A percentile compares a stretch with the other conserved stretches of the same genome.
Evolutionary conservation across 2,888 invertebrate genomes (phyloP).

Genomic region (Suillia variegata): DNA sequence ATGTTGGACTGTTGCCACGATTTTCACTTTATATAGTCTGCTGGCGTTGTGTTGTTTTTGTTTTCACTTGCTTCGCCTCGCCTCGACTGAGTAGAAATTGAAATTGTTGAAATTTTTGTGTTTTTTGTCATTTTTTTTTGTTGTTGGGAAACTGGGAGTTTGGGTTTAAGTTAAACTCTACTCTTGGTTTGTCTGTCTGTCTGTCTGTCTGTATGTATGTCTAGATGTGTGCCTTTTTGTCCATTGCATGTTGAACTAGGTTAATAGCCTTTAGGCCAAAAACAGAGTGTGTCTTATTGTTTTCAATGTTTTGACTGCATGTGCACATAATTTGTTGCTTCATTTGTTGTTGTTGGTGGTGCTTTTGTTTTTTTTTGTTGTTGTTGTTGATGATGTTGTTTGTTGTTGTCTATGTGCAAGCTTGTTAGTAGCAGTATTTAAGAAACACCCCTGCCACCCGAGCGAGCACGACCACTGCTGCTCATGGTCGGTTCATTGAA

Average conservation of each 20-base stretch:
- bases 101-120: conserved; percentile 4
- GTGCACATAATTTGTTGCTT: not conserved
- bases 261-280: conserved; percentile 29
- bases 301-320: conserved; percentile 16
- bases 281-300: conserved; percentile 13
- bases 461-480: too few relatives aligned
- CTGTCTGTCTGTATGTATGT: too few relatives aligned
- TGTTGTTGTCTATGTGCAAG: conserved; percentile 33
- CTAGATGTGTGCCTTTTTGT: too few relatives aligned
- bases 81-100: not conserved
- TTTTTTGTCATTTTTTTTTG: too few relatives aligned
- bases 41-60: too few relatives aligned
- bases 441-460: too few relatives aligned
- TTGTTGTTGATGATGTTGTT: conserved; percentile 13
- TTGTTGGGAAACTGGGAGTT: too few relatives aligned
- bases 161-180: too few relatives aligned
- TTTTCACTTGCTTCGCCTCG: not conserved
- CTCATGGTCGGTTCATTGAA: not conserved
- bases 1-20: not conserved
- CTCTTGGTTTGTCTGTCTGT: too few relatives aligned
- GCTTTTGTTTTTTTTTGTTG: conserved; percentile 19
- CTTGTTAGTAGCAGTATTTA: conserved; percentile 39
- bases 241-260: conserved; percentile 34
- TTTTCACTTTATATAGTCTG: conserved; percentile 16
- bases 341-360: conserved; percentile 21